Conservation (phyloP, 1,140 invertebrate species). For the Orchesella cincta region DNA sequence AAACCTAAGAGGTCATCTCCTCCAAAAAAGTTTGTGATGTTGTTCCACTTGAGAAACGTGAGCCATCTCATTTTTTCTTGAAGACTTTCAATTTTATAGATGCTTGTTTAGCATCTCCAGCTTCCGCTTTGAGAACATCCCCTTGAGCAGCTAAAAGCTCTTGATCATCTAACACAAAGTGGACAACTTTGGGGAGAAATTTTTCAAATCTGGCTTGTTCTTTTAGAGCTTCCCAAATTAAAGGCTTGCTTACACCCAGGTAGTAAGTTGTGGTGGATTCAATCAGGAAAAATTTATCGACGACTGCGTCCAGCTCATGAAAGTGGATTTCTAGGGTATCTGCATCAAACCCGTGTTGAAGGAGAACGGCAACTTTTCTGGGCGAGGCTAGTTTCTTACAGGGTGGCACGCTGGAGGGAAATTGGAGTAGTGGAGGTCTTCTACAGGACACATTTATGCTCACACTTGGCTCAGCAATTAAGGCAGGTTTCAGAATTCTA, state of each 20-base stretch:
- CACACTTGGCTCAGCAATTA: neutral
- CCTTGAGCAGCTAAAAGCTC: no score
- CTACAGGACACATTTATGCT: neutral
- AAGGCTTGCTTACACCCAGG: neutral
- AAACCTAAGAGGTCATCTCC: neutral
- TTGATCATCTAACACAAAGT: constrained; percentile 27
- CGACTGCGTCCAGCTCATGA: neutral
- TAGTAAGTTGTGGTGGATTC: neutral
- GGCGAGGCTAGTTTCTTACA: neutral
- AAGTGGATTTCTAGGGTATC: constrained; percentile 3
- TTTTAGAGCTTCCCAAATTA: constrained; percentile 24
- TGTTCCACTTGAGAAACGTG: constrained; percentile 9
- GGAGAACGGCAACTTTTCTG: neutral
- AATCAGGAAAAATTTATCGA: neutral
- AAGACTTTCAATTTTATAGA: neutral
- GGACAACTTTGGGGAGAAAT: constrained; percentile 24
- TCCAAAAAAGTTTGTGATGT: neutral
- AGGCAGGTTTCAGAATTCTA: no score
- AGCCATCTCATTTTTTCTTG: neutral
- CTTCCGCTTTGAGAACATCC: no score
- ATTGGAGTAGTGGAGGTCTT: neutral
- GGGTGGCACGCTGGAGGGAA: neutral
- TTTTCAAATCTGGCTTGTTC: constrained; percentile 19
- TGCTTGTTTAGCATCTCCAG: neutral
- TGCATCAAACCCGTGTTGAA: constrained; percentile 1